Conservation (phyloP, 2,888 invertebrate species). For the Cistogaster globosa region DNA sequence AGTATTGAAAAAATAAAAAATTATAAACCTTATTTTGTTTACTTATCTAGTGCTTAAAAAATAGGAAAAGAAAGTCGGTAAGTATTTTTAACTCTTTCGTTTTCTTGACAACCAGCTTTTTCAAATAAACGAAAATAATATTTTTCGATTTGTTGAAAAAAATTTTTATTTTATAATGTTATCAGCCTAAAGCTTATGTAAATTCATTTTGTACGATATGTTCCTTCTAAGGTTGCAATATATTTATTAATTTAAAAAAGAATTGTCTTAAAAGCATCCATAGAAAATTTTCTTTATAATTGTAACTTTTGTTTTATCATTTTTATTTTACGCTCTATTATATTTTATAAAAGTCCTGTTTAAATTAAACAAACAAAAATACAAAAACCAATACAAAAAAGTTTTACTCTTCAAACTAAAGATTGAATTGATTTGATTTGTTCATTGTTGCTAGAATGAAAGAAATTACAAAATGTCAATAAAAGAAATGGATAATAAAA, state of each 20-base stretch:
- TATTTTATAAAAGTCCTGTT: not conserved
- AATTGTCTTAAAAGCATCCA: not conserved
- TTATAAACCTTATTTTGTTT: too few relatives aligned
- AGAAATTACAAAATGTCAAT: slow-evolving; percentile 38
- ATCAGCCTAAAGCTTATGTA: not conserved
- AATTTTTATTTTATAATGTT: too few relatives aligned
- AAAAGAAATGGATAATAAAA: slow-evolving; percentile 25
- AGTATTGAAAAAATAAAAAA: too few relatives aligned
- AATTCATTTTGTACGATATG: not conserved
- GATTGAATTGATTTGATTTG: not conserved
- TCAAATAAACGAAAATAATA: too few relatives aligned
- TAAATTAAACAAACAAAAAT: not conserved
- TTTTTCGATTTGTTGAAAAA: too few relatives aligned
- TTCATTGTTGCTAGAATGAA: not conserved
- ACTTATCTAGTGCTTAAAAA: too few relatives aligned
- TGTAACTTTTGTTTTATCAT: not conserved
- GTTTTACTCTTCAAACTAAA: not conserved
- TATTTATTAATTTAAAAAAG: not conserved
- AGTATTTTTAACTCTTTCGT: not conserved
- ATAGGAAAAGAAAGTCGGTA: too few relatives aligned
- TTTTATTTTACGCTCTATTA: not conserved
- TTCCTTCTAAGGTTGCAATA: not conserved
- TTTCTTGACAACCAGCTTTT: too few relatives aligned
- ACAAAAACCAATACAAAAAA: not conserved
- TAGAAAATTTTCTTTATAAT: not conserved